phyloP scores from a whole-genome alignment of 2,888 invertebrate genomes.

The Operophtera brumata region DNA sequence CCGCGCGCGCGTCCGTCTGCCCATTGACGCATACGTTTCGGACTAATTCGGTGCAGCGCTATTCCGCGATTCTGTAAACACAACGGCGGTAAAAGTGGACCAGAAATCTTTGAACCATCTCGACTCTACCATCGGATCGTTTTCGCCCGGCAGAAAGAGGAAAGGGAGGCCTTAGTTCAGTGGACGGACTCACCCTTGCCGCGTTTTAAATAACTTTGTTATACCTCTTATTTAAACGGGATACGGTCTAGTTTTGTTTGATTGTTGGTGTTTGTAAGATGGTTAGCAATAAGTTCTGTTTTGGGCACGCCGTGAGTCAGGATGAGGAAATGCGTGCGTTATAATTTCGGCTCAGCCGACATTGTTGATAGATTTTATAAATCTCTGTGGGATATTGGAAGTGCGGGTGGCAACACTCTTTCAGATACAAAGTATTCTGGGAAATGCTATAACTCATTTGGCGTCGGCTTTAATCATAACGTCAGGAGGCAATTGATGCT shows the following conservation, averaged over 20 bases:
- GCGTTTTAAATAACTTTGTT: conserved; percentile 34
- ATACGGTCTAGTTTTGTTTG: conserved; percentile 40
- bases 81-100: conserved; percentile 57
- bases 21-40: conserved; percentile 78
- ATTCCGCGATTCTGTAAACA: conserved; percentile 80
- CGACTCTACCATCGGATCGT: conserved; percentile 39
- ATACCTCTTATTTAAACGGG: conserved; percentile 21
- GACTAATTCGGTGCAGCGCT: conserved; percentile 79
- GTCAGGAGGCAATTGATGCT: conserved; percentile 18
- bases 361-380: conserved; percentile 68
- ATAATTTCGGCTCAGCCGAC: conserved; percentile 74
- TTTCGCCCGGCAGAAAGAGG: conserved; percentile 39
- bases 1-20: conserved; percentile 65
- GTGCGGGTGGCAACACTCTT: conserved; percentile 39
- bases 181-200: conserved; percentile 51
- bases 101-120: conserved; percentile 51
- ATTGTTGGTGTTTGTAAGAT: conserved; percentile 32
- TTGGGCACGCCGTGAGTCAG: conserved; percentile 74
- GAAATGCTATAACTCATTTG: conserved; percentile 27
- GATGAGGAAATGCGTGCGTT: conserved; percentile 79
- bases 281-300: conserved; percentile 76
- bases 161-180: conserved; percentile 44
- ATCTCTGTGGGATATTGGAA: conserved; percentile 50
- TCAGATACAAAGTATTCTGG: conserved; percentile 30
- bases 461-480: conserved; percentile 30